Base-by-base conservation (phyloP, 2,888 invertebrate genomes). In the Ormia ochracea region DNA sequence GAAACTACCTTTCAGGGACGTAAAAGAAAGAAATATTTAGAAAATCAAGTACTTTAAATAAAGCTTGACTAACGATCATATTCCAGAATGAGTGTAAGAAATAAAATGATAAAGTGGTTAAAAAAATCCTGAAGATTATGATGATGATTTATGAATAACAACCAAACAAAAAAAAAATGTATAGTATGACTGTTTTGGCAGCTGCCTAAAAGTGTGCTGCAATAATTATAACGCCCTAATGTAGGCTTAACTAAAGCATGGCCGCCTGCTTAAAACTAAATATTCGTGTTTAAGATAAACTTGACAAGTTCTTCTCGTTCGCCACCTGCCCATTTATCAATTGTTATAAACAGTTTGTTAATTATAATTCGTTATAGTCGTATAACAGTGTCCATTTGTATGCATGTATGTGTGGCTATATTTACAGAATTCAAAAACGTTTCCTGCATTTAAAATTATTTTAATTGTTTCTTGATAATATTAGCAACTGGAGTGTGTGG, bases 401-500 rank as follows among this genome's bases (percentile, higher is more conserved):
- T 26, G 48, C 36, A 23, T 28, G 6, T 26, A 0, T 41, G 50
- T 28, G 0, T 36, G 31, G 0, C 2, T 54, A 12, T 52, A 26
- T 38, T 43, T 68, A 19, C 17, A 58, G 45, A 12, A 6, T 61
- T 48, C 21, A 69, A 38, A 45, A n/a, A 17, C 33, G 10, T 36
- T 70, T 31, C 14, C 4, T 10, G 28, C 19, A 3, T 43, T 26
- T 23, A 7, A 41, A 36, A 36, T 41, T 43, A 23, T 41, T 17
- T 4, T 28, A 41, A 41, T 54, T 41, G 21, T 66, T 65, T 41
- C 17, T 50, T 48, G 3, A 28, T 33, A 28, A 23, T 23, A 36
- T 7, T 52, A 41, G 31, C 33, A 54, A 26, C 43, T 63, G 52
- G 50, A 74, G 74, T 74, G 66, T 74, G 74, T 74, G 66, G 65